phyloP scores from a whole-genome alignment of 2,113 vertebrate genomes.

The Bujurquina vittata region DNA sequence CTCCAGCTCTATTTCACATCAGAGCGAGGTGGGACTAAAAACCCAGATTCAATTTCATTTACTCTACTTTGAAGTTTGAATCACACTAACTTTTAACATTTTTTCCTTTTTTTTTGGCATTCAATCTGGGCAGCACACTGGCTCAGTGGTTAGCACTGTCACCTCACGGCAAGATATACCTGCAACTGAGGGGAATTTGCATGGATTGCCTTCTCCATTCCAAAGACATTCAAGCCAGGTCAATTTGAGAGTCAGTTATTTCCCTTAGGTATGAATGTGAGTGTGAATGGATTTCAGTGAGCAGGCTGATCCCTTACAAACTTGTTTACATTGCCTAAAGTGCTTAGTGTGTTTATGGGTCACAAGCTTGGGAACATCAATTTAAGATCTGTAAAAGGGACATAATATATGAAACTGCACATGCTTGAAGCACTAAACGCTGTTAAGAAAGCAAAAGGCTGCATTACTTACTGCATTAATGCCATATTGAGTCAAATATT shows the following conservation, averaged over 20 bases:
- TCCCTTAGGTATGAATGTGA: slow-evolving; percentile 52
- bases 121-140: slow-evolving; percentile 26
- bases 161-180: slow-evolving; percentile 34
- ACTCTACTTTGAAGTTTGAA: slow-evolving; percentile 66
- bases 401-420: slow-evolving; percentile 9
- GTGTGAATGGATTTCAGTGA: slow-evolving; percentile 42
- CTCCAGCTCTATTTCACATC: slow-evolving; percentile 65
- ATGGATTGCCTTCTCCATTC: slow-evolving; percentile 51
- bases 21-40: slow-evolving; percentile 63
- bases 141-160: slow-evolving; percentile 50
- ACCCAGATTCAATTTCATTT: slow-evolving; percentile 63
- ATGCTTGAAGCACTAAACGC: slow-evolving; percentile 9
- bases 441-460: slow-evolving; percentile 11
- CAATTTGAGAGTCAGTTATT: slow-evolving; percentile 48
- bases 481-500: slow-evolving; percentile 30
- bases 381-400: slow-evolving; percentile 43
- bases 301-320: slow-evolving; percentile 39
- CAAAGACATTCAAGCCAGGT: slow-evolving; percentile 61
- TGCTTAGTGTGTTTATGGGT: slow-evolving; percentile 33
- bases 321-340: slow-evolving; percentile 53
- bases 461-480: slow-evolving; percentile 23
- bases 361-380: slow-evolving; percentile 14
- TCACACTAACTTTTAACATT: slow-evolving; percentile 47
- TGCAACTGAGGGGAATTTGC: slow-evolving; percentile 51
- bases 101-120: slow-evolving; percentile 31